Base-by-base conservation (phyloP, 1,140 invertebrate genomes). In the Drosophila bocki region DNA sequence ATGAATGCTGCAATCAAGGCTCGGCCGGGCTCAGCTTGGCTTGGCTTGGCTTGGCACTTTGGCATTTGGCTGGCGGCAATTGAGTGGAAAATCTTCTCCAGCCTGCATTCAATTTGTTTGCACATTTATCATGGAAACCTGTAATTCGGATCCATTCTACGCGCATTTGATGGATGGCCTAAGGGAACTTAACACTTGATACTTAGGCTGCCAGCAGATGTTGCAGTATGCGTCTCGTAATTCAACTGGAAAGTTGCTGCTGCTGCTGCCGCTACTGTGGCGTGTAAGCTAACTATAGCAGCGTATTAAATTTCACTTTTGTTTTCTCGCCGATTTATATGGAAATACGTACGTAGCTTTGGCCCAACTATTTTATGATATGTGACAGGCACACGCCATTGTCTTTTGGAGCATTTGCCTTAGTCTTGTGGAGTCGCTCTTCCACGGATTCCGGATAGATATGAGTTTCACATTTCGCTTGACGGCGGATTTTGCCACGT, bases 301-400 rank as follows among this genome's bases (percentile, higher is more conserved):
- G 22, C 61, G 78, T 68, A 75, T 88, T 78, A 71, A 84, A 74
- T 88, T 88, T 88, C 85, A 84, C 84, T 88, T 84, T 87, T 84
- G 69, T 72, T 61, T 70, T 50, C 47, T 53, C 37, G 42, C 29
- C 29, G 5, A 80, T 78, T 85, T 81, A 56, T 69, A 75, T 78
- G 68, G 68, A 78, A 81, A 78, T 60, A 53, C 15, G 22, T 54
- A 70, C 37, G 8, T 39, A 26, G 53, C 39, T 59, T 75, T 70
- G 26, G 53, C 15, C 32, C 61, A 22, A 72, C 54, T 74, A 51
- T 44, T 72, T 72, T 74, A 74, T 74, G 70, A 74, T 72, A 74
- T 74, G 70, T 74, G 70, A 74, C 50, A 53, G 44, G 63, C 63
- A 75, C 63, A 75, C 54, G 58, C 70, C 54, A 82, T 82, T 78